These are phyloP conservation scores for Tenthredo scrophulariae DNA, from an alignment of 2,888 invertebrate genomes.

Conservation along the genomic window DNA sequence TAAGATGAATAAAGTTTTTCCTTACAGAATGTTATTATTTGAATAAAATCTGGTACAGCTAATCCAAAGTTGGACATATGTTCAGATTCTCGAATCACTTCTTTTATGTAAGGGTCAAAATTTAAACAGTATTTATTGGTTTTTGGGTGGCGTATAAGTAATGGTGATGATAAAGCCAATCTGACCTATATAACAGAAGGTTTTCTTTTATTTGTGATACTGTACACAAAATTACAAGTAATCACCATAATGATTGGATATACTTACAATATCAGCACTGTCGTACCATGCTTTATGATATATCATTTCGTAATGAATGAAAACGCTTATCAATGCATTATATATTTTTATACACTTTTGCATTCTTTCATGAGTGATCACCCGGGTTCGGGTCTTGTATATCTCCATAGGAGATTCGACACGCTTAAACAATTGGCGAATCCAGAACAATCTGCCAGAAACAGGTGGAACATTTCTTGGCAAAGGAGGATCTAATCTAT, in stretches of 20 bases:
- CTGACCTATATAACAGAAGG: conserved; percentile 79
- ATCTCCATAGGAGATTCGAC: conserved; percentile 88
- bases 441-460: conserved; percentile 91
- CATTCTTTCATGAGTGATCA: conserved; percentile 83
- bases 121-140: conserved; percentile 85
- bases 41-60: conserved; percentile 88
- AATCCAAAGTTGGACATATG: conserved; percentile 89
- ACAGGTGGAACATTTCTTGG: conserved; percentile 90
- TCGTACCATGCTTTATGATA: conserved; percentile 91
- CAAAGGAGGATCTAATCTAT: conserved; percentile 86
- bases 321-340: conserved; percentile 89
- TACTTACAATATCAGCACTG: conserved; percentile 85
- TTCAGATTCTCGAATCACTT: conserved; percentile 89
- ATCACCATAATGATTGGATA: background rate
- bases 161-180: conserved; percentile 84
- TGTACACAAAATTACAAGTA: background rate
- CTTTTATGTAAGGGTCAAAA: conserved; percentile 86
- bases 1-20: conserved; percentile 84
- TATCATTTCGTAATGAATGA: conserved; percentile 90
- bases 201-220: background rate
- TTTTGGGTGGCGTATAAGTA: conserved; percentile 84
- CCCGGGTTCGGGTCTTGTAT: conserved; percentile 77
- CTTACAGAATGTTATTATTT: conserved; percentile 87
- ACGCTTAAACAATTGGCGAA: conserved; percentile 87
- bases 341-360: conserved; percentile 88